phyloP scores from a whole-genome alignment of 2,113 vertebrate genomes.

The Indri indri region DNA sequence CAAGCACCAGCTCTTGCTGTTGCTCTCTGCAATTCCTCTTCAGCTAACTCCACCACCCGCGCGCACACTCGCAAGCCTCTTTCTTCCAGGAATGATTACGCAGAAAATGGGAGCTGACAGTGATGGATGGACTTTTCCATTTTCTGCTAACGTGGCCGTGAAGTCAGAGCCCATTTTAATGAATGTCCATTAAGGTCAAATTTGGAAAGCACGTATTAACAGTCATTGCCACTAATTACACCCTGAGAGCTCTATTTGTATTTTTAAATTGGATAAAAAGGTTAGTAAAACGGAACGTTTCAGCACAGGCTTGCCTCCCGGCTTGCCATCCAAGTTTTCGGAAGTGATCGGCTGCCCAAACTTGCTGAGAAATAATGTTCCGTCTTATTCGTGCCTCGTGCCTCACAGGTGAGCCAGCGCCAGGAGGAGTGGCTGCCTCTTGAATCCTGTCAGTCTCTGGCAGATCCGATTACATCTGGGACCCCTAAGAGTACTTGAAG shows the following conservation, averaged over 20 bases:
- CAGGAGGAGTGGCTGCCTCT: background rate
- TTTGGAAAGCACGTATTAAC: constrained; percentile 78
- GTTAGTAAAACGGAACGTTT: constrained; percentile 77
- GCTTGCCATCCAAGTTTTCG: constrained; percentile 56
- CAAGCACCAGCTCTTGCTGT: background rate
- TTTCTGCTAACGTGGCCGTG: constrained; percentile 53
- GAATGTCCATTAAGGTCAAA: constrained; percentile 77
- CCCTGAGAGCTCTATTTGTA: constrained; percentile 80
- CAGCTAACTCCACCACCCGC: background rate
- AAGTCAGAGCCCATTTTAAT: constrained; percentile 69
- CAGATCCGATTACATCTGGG: constrained; percentile 44
- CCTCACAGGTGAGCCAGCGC: constrained; percentile 27
- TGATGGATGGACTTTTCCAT: constrained; percentile 73
- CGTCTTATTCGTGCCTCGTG: background rate
- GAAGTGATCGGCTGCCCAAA: constrained; percentile 49
- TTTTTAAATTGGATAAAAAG: constrained; percentile 80
- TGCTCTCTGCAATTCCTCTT: background rate
- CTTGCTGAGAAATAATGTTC: constrained; percentile 62
- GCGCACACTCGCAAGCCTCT: constrained; percentile 12
- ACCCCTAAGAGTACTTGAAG: constrained; percentile 65
- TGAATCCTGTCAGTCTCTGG: constrained; percentile 47
- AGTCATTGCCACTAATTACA: constrained; percentile 75
- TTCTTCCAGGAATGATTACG: constrained; percentile 68
- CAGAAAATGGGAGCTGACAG: constrained; percentile 66
- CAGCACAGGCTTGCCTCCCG: constrained; percentile 61